Percentiles rank a stretch among this genome's conserved stretches.
Evolutionary conservation across 2,797 vertebrate genomes (phyloP).

Genomic region (Chaunax sp.): DNA sequence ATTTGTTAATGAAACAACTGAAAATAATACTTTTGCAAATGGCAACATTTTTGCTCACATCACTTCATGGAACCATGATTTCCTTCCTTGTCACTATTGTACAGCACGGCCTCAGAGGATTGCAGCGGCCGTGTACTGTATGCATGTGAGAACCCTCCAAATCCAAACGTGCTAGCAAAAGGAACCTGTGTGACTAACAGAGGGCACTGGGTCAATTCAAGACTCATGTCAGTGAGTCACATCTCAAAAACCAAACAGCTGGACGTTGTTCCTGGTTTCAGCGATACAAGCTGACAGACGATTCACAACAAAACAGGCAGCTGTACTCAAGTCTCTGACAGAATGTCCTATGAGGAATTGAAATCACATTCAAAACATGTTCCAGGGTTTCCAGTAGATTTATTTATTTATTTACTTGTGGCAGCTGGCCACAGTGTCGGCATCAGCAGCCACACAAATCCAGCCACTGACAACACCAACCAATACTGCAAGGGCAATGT

Average conservation of each 20-base stretch:
- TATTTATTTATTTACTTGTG: too few relatives aligned
- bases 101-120: background rate
- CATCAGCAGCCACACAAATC: too few relatives aligned
- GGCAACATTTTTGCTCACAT: constrained; percentile 19
- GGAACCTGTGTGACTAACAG: constrained; percentile 41
- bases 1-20: constrained; percentile 54
- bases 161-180: constrained; percentile 26
- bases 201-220: constrained; percentile 26
- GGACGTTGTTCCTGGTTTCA: constrained; percentile 41
- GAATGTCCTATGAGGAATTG: constrained; percentile 6
- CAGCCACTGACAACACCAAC: too few relatives aligned
- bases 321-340: constrained; percentile 18
- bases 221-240: constrained; percentile 13
- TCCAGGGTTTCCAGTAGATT: background rate
- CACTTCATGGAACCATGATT: constrained; percentile 13
- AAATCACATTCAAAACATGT: constrained; percentile 23
- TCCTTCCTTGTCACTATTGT: constrained; percentile 18
- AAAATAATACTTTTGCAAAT: constrained; percentile 50
- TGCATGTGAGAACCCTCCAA: constrained; percentile 24
- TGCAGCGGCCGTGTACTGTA: background rate
- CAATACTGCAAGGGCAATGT: too few relatives aligned
- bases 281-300: constrained; percentile 28
- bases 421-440: too few relatives aligned
- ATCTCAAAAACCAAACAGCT: constrained; percentile 27
- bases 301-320: constrained; percentile 25